Evolutionary conservation across 37 sponge, comb jelly and placozoan genomes (phyloP), one percentile per base, ranked within the genome.

Genomic region (Aplysina aerophoba): DNA sequence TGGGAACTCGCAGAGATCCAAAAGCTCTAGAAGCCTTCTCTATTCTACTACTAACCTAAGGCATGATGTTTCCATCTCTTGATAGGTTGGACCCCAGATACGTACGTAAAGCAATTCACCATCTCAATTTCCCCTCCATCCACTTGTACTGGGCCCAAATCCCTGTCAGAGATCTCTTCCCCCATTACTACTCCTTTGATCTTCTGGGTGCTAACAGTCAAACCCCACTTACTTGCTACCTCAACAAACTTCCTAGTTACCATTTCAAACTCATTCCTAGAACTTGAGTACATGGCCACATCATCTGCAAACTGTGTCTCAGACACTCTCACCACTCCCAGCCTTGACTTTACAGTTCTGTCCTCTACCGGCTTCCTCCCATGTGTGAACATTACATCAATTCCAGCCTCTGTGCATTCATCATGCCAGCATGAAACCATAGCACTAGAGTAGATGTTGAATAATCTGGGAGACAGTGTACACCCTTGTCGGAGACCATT

Each of bases 301-400:
- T 73, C 77, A 56, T 57, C 77, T 19, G 85, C 85, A 36, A 85
- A 85, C 77, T 85, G 57, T 16, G 73, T 73, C 40, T 85, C 61
- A 17, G 60, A 73, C 33, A 74, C 61, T 28, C 61, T 73, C 75
- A 55, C 59, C 39, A 57, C 85, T 34, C 31, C 39, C 19, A 85
- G 37, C 62, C 60, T 73, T 3, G 77, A 44, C 61, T 85, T 85
- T 5, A 75, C 85, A 57, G 77, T 85, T 34, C 85, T 71, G 61
- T 85, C 85, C 37, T 59, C 77, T 22, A 85, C 85, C 77, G 73
- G 17, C 34, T 85, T 85, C 85, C 85, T 85, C 75, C 77, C 75
- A 74, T 38, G 59, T 20, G 4, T n/a, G 34, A 35, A 85, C 36
- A 44, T 13, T 4, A 85, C 85, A 74, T 25, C 8, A 22, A 85